Percentiles rank a stretch among this genome's conserved stretches.
phyloP scores from a whole-genome alignment of 1,140 invertebrate genomes.

The Drosophila bipectinata region DNA sequence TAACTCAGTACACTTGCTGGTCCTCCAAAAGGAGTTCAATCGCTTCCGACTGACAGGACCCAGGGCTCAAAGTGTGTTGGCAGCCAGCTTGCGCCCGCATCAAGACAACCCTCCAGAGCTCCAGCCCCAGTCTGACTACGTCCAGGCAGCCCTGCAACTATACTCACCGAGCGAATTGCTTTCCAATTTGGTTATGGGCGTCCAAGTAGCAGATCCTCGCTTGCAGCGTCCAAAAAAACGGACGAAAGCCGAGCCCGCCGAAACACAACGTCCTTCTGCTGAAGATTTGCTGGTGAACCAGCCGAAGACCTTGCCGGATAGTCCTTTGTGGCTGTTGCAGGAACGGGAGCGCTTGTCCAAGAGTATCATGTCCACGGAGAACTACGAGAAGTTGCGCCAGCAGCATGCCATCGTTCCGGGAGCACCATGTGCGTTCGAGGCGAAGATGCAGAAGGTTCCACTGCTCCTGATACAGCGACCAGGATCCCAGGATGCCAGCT shows the following conservation, averaged over 20 bases:
- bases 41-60: slow-evolving; percentile 93
- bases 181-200: slow-evolving; percentile 88
- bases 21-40: slow-evolving; percentile 89
- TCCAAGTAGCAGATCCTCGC: slow-evolving; percentile 93
- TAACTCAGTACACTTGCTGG: slow-evolving; percentile 85
- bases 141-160: slow-evolving; percentile 85
- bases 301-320: slow-evolving; percentile 73
- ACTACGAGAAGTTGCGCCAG: slow-evolving; percentile 89
- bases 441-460: slow-evolving; percentile 88
- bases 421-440: slow-evolving; percentile 85
- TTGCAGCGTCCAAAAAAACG: slow-evolving; percentile 90
- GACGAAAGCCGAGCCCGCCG: slow-evolving; percentile 68
- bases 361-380: slow-evolving; percentile 87
- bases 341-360: slow-evolving; percentile 86
- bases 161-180: slow-evolving; percentile 87
- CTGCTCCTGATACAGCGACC: slow-evolving; percentile 91
- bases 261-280: slow-evolving; percentile 22
- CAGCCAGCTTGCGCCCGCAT: slow-evolving; percentile 85
- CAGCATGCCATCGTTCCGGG: slow-evolving; percentile 89
- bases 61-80: slow-evolving; percentile 88
- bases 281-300: slow-evolving; percentile 35
- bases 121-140: slow-evolving; percentile 85
- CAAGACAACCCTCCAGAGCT: slow-evolving; percentile 19
- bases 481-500: slow-evolving; percentile 85
- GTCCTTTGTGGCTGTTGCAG: slow-evolving; percentile 88